Evolutionary conservation across 2,888 invertebrate genomes (phyloP).

Genomic region (Rhamnusium bicolor): DNA sequence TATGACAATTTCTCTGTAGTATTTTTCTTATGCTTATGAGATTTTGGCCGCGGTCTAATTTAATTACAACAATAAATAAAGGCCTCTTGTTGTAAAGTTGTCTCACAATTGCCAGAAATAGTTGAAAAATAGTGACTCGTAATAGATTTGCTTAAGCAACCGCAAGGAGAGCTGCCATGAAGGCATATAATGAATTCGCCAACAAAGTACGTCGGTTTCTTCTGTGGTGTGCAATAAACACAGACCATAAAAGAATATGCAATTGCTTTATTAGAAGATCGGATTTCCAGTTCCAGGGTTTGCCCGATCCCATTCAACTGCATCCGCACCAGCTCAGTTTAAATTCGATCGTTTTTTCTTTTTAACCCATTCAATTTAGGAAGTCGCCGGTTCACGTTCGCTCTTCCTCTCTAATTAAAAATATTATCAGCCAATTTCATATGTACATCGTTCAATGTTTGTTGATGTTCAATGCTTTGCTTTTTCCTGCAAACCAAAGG

Average conservation of each 20-base stretch:
- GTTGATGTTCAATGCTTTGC: no score
- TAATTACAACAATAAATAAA: no score
- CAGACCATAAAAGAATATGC: constrained; percentile 52
- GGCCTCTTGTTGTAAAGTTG: no score
- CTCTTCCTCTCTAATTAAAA: not conserved
- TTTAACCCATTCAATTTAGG: not conserved
- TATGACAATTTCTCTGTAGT: no score
- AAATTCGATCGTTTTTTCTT: not conserved
- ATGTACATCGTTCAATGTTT: not conserved
- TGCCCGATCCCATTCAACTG: constrained; percentile 33
- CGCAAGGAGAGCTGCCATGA: not conserved
- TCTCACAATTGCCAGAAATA: no score
- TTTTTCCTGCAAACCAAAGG: no score
- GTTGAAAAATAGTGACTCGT: not conserved
- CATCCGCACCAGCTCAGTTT: constrained; percentile 36
- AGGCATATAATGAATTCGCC: constrained; percentile 32
- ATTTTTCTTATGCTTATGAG: no score
- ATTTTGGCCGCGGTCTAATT: no score
- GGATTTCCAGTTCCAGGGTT: constrained; percentile 54
- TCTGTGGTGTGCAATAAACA: constrained; percentile 40
- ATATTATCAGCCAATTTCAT: not conserved
- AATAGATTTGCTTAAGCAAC: not conserved
- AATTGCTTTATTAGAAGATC: constrained; percentile 59
- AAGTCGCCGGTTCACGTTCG: not conserved
- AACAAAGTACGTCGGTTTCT: constrained; percentile 43